Percentiles rank a stretch among this genome's conserved stretches.
Evolutionary conservation across 2,797 vertebrate species (phyloP).

Genomic region (Rhabdophis nuchalis): DNA sequence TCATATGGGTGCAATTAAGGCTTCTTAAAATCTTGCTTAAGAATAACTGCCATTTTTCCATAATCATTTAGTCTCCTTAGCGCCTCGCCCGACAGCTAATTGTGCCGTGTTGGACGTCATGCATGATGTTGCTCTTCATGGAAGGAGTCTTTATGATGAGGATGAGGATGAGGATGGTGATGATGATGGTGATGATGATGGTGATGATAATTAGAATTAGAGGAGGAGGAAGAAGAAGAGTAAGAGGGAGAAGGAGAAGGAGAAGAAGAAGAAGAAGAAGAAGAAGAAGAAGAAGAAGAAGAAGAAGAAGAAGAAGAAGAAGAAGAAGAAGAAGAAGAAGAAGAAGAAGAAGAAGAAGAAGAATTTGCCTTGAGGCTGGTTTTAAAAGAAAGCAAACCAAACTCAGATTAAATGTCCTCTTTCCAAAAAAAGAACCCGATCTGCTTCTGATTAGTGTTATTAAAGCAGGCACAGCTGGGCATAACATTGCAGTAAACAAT

Average conservation of each 20-base stretch:
- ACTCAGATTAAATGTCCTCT: neutral
- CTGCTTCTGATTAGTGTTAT: neutral
- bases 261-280: no score
- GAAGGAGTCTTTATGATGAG: neutral
- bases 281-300: no score
- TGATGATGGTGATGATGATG: no score
- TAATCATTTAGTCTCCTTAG: conserved; percentile 51
- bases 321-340: no score
- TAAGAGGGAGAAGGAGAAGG: no score
- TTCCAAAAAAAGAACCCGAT: neutral
- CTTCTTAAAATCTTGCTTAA: conserved; percentile 56
- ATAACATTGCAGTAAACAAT: neutral
- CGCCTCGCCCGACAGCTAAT: conserved; percentile 53
- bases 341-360: no score
- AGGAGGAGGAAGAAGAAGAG: no score
- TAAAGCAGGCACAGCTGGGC: neutral
- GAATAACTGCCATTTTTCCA: conserved; percentile 60
- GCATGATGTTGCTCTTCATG: conserved; percentile 43
- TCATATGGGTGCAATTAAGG: conserved; percentile 75
- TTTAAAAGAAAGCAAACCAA: neutral
- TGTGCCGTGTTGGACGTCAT: conserved; percentile 44
- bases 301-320: no score
- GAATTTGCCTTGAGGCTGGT: neutral
- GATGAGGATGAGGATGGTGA: no score
- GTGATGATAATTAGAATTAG: no score